phyloP scores from a whole-genome alignment of 2,113 vertebrate genomes.

The Notarius lentiginosus region DNA sequence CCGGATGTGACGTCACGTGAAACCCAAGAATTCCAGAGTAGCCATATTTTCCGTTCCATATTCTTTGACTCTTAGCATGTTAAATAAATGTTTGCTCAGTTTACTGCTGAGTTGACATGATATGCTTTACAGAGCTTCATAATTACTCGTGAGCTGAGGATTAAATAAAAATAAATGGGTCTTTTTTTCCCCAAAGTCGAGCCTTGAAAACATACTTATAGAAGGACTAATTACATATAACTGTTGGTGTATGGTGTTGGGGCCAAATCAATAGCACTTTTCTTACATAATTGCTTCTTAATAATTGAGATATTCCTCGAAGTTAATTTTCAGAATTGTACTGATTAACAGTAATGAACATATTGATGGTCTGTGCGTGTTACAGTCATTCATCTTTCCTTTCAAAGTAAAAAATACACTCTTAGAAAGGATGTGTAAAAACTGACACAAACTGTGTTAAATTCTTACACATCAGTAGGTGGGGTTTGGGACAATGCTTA shows the following conservation, averaged over 20 bases:
- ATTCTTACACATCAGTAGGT: no score
- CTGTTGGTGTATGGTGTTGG: conserved; percentile 27
- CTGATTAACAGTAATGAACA: conserved; percentile 26
- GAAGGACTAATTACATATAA: conserved; percentile 46
- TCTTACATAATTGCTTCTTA: conserved; percentile 28
- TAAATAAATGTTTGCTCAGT: conserved; percentile 65
- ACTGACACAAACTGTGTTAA: no score
- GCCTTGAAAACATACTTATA: conserved; percentile 46
- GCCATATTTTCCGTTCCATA: conserved; percentile 24
- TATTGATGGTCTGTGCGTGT: not conserved
- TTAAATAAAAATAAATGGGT: conserved; percentile 66
- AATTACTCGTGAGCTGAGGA: conserved; percentile 66
- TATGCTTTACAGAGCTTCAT: conserved; percentile 60
- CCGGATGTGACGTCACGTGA: no score
- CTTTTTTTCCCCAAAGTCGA: conserved; percentile 35
- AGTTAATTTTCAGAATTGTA: conserved; percentile 22
- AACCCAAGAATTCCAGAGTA: not conserved
- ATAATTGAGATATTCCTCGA: conserved; percentile 34
- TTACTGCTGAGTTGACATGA: conserved; percentile 56
- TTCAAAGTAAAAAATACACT: not conserved
- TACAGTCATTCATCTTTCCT: not conserved
- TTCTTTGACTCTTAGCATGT: conserved; percentile 56
- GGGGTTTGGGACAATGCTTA: no score
- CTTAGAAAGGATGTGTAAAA: no score
- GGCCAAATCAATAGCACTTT: conserved; percentile 26